Evolutionary conservation across 1,140 invertebrate species (phyloP).

Genomic region (Rhopalosiphum padi): DNA sequence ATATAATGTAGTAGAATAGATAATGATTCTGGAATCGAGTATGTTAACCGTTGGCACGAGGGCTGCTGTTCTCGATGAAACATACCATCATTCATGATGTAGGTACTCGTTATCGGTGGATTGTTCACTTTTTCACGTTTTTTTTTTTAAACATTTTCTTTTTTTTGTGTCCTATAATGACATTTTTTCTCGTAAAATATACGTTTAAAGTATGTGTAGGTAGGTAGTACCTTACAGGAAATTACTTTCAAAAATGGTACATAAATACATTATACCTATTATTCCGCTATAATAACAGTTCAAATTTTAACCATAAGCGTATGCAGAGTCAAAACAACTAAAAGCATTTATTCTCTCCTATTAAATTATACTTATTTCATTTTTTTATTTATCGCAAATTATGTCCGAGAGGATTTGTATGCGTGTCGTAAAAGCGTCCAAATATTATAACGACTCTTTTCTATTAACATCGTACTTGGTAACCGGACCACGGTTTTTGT

Average conservation of each 20-base stretch:
- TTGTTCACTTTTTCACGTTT: neutral
- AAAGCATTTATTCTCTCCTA: neutral
- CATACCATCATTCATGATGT: neutral
- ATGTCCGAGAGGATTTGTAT: neutral
- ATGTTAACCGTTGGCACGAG: neutral
- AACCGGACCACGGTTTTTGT: neutral
- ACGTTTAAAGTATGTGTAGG: too few relatives aligned
- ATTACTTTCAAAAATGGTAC: neutral
- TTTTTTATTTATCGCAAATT: neutral
- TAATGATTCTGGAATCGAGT: neutral
- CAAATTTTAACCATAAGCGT: neutral
- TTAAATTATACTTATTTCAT: neutral
- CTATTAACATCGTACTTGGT: neutral
- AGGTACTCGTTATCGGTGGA: neutral
- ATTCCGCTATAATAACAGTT: neutral
- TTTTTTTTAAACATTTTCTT: neutral
- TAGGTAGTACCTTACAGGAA: neutral
- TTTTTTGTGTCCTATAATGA: neutral
- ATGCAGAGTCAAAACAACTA: neutral
- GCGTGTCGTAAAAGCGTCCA: neutral
- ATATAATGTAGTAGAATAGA: neutral
- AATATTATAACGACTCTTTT: conserved; percentile 12
- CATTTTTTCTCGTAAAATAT: neutral
- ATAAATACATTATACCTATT: neutral
- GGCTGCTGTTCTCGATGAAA: neutral